A percentile compares a stretch with the other conserved stretches of the same genome.
phyloP scores from a whole-genome alignment of 2,888 invertebrate genomes.

The Megalurothrips usitatus region DNA sequence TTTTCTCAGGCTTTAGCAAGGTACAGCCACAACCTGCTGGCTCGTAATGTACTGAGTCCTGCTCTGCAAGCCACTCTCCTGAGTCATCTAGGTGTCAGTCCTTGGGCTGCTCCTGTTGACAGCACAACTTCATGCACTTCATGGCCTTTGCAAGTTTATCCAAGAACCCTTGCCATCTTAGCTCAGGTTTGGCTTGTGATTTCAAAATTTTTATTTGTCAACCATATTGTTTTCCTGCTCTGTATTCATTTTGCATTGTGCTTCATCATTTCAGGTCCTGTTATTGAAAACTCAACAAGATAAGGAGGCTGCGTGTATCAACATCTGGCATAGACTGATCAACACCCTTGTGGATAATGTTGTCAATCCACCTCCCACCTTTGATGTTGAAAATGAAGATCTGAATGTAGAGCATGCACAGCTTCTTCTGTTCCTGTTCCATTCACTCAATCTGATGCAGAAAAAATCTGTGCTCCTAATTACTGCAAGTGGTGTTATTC shows the following conservation, averaged over 20 bases:
- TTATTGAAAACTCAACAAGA: slow-evolving; percentile 75
- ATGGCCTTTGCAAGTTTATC: slow-evolving; percentile 75
- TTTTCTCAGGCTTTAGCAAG: slow-evolving; percentile 75
- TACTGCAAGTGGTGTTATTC: slow-evolving; percentile 69
- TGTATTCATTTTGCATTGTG: slow-evolving; percentile 30
- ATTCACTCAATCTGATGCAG: slow-evolving; percentile 91
- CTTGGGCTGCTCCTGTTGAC: slow-evolving; percentile 61
- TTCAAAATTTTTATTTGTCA: not conserved
- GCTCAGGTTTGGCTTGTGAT: slow-evolving; percentile 58
- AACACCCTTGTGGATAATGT: slow-evolving; percentile 86
- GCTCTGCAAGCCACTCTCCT: slow-evolving; percentile 66
- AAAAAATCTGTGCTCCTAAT: slow-evolving; percentile 88
- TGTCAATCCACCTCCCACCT: slow-evolving; percentile 54
- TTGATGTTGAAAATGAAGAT: slow-evolving; percentile 75
- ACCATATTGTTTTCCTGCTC: slow-evolving; percentile 30
- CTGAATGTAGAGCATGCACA: slow-evolving; percentile 95
- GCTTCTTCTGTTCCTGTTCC: slow-evolving; percentile 86
- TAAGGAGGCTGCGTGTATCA: slow-evolving; percentile 82
- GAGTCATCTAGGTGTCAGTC: slow-evolving; percentile 69
- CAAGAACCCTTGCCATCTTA: slow-evolving; percentile 72
- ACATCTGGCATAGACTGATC: slow-evolving; percentile 87
- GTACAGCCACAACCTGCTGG: slow-evolving; percentile 71
- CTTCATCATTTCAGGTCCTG: slow-evolving; percentile 54
- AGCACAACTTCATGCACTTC: slow-evolving; percentile 49
- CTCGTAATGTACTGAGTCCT: slow-evolving; percentile 62